Evolutionary conservation across 2,888 invertebrate species (phyloP).

Genomic region (Troides oblongomaculatus): DNA sequence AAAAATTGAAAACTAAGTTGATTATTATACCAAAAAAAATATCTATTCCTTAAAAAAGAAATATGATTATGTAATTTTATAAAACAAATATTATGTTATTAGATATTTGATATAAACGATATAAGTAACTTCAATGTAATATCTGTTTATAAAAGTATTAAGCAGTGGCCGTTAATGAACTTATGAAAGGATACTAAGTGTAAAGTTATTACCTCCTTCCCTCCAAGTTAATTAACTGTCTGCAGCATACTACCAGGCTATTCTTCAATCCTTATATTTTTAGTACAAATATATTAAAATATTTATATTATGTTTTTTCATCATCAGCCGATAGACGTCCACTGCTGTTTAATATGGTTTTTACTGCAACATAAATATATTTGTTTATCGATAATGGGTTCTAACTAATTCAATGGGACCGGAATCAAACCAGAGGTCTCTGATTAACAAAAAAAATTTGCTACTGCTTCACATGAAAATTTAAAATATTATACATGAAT

Average conservation of each 20-base stretch:
- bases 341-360: background rate
- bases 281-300: background rate
- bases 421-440: no score
- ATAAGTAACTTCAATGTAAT: background rate
- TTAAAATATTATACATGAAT: background rate
- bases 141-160: background rate
- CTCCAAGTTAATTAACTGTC: slow-evolving; percentile 24
- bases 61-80: no score
- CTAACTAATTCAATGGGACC: no score
- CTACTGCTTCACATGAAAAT: no score
- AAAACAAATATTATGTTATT: slow-evolving; percentile 1
- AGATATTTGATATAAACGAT: slow-evolving; percentile 10
- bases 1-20: no score
- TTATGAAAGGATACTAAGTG: background rate
- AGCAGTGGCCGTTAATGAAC: background rate
- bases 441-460: no score
- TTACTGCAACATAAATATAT: background rate
- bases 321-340: no score
- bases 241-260: slow-evolving; percentile 8
- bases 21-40: no score
- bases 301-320: background rate
- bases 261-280: background rate
- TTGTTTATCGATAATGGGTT: no score
- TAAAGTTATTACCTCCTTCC: slow-evolving; percentile 32
- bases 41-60: no score